Percentiles rank a stretch among this genome's conserved stretches.
phyloP scores from a whole-genome alignment of 2,797 vertebrate species.

The Phataginus tricuspis region DNA sequence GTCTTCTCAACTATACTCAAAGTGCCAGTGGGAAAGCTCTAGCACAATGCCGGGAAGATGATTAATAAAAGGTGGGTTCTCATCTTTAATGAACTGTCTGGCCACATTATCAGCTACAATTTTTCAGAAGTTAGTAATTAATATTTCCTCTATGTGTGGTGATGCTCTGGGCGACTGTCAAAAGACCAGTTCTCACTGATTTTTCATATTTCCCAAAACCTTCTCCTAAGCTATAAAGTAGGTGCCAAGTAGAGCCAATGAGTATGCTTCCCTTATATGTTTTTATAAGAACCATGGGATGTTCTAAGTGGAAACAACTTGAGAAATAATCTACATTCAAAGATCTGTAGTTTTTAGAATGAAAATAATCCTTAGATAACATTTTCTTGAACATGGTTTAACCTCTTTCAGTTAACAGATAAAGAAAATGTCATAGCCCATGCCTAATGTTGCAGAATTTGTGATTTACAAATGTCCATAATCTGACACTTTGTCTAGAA shows the following conservation, averaged over 20 bases:
- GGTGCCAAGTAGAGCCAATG: background rate
- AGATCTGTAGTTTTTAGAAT: background rate
- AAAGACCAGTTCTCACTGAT: background rate
- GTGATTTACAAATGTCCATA: background rate
- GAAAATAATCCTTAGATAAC: background rate
- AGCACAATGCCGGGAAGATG: background rate
- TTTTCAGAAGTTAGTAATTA: background rate
- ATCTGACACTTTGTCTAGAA: slow-evolving; percentile 37
- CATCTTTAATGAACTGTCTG: background rate
- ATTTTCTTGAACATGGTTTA: background rate
- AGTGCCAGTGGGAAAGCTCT: background rate
- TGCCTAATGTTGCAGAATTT: background rate
- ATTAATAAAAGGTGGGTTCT: background rate
- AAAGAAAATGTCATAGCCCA: background rate
- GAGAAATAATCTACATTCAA: background rate
- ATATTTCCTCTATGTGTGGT: background rate
- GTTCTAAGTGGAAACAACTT: background rate
- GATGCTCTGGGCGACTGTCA: background rate
- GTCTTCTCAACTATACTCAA: background rate
- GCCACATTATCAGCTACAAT: background rate
- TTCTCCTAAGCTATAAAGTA: background rate
- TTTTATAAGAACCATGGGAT: slow-evolving; percentile 13
- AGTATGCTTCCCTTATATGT: background rate
- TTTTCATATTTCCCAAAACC: background rate
- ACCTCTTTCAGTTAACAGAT: background rate